A percentile compares a stretch with the other conserved stretches of the same genome.
Evolutionary conservation across 2,888 invertebrate genomes (phyloP).

Genomic region (Tanypteryx hageni): DNA sequence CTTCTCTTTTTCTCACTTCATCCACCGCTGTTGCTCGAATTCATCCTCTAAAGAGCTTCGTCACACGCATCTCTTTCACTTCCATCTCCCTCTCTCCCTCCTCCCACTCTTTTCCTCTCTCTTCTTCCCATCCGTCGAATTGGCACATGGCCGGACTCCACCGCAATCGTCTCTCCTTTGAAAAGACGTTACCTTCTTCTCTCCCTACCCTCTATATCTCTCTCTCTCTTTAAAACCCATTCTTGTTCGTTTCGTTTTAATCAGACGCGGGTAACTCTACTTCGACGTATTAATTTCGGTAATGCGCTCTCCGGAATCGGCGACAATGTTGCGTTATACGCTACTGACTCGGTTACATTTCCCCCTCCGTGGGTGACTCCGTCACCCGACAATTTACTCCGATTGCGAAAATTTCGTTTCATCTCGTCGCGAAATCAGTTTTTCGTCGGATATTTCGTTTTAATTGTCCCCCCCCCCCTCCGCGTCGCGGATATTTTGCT

Average conservation of each 20-base stretch:
- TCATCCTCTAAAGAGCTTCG: background rate
- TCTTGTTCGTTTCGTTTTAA: constrained; percentile 10
- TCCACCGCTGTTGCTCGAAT: background rate
- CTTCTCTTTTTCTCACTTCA: background rate
- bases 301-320: constrained; percentile 35
- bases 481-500: background rate
- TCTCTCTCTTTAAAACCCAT: background rate
- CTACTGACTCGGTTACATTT: background rate
- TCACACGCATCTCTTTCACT: background rate
- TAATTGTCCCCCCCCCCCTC: background rate
- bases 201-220: background rate
- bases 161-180: constrained; percentile 34
- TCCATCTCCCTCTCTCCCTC: background rate
- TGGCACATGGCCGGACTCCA: constrained; percentile 45
- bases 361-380: background rate
- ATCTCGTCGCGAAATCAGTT: background rate
- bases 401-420: background rate
- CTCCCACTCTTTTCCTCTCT: background rate
- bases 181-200: constrained; percentile 6
- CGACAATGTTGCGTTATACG: constrained; percentile 21
- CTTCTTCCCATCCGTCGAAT: background rate
- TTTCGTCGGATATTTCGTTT: background rate
- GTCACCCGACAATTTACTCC: background rate
- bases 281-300: constrained; percentile 27
- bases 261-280: constrained; percentile 1